phyloP scores from a whole-genome alignment of 2,797 vertebrate genomes.

The Onychomys leucogaster region DNA sequence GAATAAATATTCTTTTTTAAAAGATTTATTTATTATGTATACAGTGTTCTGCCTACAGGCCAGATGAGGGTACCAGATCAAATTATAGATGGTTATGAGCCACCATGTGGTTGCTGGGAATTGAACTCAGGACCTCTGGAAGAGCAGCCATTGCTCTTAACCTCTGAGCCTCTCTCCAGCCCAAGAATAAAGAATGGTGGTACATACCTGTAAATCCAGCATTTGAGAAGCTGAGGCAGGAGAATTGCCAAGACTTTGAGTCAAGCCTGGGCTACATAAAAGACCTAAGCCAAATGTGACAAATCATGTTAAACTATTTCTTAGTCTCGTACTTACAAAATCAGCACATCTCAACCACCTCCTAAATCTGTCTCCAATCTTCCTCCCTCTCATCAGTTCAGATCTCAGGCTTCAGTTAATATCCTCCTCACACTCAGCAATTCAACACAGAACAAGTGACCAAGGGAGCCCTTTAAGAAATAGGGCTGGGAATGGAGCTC shows the following conservation, averaged over 20 bases:
- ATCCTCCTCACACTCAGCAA: constrained; percentile 46
- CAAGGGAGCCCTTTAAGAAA: constrained; percentile 61
- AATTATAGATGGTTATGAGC: too few species aligned
- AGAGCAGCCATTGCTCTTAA: too few species aligned
- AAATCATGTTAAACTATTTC: not conserved
- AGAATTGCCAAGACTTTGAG: not conserved
- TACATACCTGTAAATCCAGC: not conserved
- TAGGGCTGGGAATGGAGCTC: not conserved
- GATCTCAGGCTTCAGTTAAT: constrained; percentile 30
- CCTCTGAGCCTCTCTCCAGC: too few species aligned
- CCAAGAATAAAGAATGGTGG: not conserved
- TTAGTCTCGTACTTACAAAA: not conserved
- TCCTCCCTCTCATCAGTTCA: constrained; percentile 27
- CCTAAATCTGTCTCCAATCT: constrained; percentile 44
- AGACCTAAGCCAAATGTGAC: not conserved
- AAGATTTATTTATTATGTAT: too few species aligned
- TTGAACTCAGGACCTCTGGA: too few species aligned
- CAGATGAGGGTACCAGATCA: too few species aligned
- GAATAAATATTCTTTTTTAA: not conserved
- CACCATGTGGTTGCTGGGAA: too few species aligned
- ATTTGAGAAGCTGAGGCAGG: not conserved
- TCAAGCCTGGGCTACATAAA: not conserved
- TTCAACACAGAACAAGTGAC: constrained; percentile 49
- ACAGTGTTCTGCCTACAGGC: too few species aligned
- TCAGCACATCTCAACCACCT: not conserved